Conservation (phyloP, 1,140 invertebrate species). For the Scaptodrosophila lebanonensis region DNA sequence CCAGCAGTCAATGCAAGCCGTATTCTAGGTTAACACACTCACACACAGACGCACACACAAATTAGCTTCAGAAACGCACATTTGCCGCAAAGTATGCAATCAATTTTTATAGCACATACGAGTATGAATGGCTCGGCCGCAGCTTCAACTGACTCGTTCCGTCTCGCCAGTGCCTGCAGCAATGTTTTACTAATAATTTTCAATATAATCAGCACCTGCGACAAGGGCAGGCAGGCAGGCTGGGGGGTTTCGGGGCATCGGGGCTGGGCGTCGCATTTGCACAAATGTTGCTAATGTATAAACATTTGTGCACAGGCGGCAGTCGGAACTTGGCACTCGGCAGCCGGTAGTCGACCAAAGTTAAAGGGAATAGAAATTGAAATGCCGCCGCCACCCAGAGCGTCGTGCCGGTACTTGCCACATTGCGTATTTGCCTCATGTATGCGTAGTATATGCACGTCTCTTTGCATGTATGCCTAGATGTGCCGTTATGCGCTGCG, state of each 20-base stretch:
- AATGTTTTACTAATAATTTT: slow-evolving; percentile 70
- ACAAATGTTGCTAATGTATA: slow-evolving; percentile 71
- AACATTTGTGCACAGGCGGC: slow-evolving; percentile 42
- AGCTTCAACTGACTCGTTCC: no score
- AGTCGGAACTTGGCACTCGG: no score
- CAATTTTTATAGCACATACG: slow-evolving; percentile 64
- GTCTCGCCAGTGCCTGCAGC: slow-evolving; percentile 30
- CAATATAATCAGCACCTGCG: slow-evolving; percentile 72
- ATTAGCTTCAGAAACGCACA: slow-evolving; percentile 17
- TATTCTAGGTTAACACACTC: background rate
- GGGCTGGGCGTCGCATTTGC: slow-evolving; percentile 29
- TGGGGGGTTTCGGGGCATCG: background rate
- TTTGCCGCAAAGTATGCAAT: slow-evolving; percentile 66
- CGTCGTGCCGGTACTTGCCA: slow-evolving; percentile 12
- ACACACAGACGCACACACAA: slow-evolving; percentile 2
- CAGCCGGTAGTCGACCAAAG: slow-evolving; percentile 8
- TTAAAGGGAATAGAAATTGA: slow-evolving; percentile 43
- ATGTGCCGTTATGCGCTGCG: slow-evolving; percentile 38
- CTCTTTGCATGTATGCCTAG: background rate
- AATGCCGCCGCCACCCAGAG: slow-evolving; percentile 20
- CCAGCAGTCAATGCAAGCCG: no score
- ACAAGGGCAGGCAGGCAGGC: slow-evolving; percentile 16
- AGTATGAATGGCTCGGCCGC: slow-evolving; percentile 13
- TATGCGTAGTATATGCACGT: background rate
- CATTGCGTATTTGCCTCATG: slow-evolving; percentile 16